Conservation (phyloP, 1,140 invertebrate species). For the Parapsyche elsis region DNA sequence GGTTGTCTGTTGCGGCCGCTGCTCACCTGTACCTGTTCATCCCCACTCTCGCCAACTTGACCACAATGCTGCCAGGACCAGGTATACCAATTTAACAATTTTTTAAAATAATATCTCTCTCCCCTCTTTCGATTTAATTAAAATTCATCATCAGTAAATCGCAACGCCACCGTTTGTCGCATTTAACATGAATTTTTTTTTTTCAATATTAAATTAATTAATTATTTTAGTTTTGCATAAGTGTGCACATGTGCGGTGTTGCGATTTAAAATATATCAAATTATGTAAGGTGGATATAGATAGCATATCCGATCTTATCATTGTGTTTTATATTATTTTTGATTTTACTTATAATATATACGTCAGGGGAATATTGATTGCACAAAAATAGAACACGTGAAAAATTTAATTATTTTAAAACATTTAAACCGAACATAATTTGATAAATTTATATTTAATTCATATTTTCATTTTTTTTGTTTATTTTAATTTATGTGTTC, state of each 20-base stretch:
- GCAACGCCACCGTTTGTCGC: neutral
- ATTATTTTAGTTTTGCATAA: no score
- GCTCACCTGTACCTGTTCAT: neutral
- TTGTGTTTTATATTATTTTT: neutral
- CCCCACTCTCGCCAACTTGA: neutral
- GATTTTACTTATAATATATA: neutral
- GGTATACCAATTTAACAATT: neutral
- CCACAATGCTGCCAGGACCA: slow-evolving; percentile 3
- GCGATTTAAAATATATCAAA: slow-evolving; percentile 26
- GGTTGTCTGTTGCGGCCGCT: slow-evolving; percentile 19
- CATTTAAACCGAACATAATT: slow-evolving; percentile 26
- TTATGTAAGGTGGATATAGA: slow-evolving; percentile 8
- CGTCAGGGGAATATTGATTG: slow-evolving; percentile 22
- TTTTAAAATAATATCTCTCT: no score
- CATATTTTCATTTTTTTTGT: slow-evolving; percentile 10
- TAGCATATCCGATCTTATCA: neutral
- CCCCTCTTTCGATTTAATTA: no score
- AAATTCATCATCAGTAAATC: neutral
- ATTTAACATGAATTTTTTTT: neutral
- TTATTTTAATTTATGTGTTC: neutral
- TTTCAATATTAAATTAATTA: no score
- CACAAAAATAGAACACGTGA: slow-evolving; percentile 18
- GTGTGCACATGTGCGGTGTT: neutral
- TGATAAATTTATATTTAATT: slow-evolving; percentile 28
- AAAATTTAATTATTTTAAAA: no score